A percentile compares a stretch with the other conserved stretches of the same genome.
phyloP scores from a whole-genome alignment of 2,113 vertebrate species.

The Tachuris rubrigastra region DNA sequence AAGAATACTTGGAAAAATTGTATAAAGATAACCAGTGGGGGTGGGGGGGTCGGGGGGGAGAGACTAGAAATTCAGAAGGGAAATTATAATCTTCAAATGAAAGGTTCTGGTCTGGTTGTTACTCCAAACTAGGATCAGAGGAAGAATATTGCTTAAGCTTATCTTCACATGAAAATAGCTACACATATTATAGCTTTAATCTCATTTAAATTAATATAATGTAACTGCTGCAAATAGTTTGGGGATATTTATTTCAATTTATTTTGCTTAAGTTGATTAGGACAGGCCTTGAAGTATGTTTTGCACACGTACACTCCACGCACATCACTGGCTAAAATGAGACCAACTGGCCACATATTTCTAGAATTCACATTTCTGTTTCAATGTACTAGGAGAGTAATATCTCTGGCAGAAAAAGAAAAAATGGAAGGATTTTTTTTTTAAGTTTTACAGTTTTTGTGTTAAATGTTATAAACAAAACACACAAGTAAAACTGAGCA shows the following conservation, averaged over 20 bases:
- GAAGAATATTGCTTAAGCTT: constrained; percentile 1
- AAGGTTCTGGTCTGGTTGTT: neutral
- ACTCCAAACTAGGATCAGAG: constrained; percentile 3
- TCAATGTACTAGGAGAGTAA: neutral
- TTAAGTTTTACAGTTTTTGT: neutral
- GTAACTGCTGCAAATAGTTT: constrained; percentile 22
- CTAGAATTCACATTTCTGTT: neutral
- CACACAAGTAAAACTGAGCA: neutral
- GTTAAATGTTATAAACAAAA: neutral
- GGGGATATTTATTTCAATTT: constrained; percentile 33
- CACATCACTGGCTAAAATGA: neutral
- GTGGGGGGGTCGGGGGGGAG: neutral
- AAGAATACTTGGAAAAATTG: neutral
- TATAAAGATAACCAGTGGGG: neutral
- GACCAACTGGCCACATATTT: neutral
- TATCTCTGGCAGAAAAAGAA: neutral
- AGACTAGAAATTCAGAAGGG: neutral
- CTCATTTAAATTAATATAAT: constrained; percentile 51
- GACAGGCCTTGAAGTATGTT: neutral
- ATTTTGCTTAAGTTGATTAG: constrained; percentile 44
- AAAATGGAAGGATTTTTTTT: neutral
- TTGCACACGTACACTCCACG: constrained; percentile 2
- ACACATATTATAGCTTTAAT: neutral
- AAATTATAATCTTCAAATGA: neutral
- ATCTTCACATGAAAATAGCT: constrained; percentile 21